These are phyloP conservation scores for Triplophysa yarkandensis DNA, from an alignment of 2,797 vertebrate species.

Conservation along the genomic window DNA sequence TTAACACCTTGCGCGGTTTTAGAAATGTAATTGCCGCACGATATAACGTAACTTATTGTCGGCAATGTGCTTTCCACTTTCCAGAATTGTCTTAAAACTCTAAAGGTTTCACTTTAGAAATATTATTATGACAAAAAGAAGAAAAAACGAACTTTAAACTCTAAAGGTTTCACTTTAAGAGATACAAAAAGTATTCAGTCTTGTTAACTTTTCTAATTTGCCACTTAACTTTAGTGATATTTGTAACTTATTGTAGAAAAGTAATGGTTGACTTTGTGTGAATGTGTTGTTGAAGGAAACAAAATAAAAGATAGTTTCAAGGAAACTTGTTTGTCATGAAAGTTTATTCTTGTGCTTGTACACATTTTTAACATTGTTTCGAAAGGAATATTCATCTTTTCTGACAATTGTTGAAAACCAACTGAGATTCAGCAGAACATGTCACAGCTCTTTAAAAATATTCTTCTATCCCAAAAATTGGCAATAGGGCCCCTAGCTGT, in stretches of 20 bases:
- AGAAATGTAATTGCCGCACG: constrained; percentile 50
- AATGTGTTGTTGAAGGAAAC: constrained; percentile 34
- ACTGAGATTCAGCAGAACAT: no score
- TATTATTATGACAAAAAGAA: constrained; percentile 42
- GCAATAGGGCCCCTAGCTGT: no score
- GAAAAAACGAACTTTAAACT: not conserved
- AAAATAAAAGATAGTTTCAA: constrained; percentile 16
- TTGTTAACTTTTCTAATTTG: not conserved
- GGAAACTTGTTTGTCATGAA: not conserved
- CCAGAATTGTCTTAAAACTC: constrained; percentile 70
- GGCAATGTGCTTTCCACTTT: constrained; percentile 70
- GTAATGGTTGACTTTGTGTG: not conserved
- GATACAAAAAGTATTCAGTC: not conserved
- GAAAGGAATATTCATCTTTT: not conserved
- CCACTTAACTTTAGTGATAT: no score
- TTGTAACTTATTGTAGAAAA: not conserved
- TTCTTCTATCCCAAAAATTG: no score
- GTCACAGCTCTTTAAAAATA: no score
- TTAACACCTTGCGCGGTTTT: constrained; percentile 59
- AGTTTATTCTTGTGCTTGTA: not conserved
- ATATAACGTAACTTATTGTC: constrained; percentile 51
- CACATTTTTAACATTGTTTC: no score
- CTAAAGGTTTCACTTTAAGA: constrained; percentile 62
- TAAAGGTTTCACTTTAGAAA: constrained; percentile 61
- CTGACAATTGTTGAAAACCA: not conserved